Evolutionary conservation across 2,113 vertebrate species (phyloP).

Genomic region (Procapra przewalskii): DNA sequence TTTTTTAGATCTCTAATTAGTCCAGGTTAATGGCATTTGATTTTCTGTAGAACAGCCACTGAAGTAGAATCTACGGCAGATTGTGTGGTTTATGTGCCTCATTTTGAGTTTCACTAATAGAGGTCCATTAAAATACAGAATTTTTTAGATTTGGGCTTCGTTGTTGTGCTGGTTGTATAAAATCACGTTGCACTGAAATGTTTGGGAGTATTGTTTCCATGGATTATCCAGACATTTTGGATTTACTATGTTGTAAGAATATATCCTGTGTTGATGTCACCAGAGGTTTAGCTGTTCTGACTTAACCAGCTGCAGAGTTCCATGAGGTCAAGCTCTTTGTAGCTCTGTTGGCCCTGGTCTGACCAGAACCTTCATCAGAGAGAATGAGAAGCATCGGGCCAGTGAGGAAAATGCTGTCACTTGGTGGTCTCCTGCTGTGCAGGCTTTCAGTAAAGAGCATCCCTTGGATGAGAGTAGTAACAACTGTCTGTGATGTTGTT

Average conservation of each 20-base stretch:
- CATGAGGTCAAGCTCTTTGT: constrained; percentile 38
- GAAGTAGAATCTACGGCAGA: neutral
- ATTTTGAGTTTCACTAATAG: constrained; percentile 1
- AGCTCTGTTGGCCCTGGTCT: neutral
- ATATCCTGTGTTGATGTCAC: constrained; percentile 46
- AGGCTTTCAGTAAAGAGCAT: neutral
- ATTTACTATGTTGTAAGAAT: constrained; percentile 59
- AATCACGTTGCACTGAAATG: neutral
- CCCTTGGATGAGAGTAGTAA: neutral
- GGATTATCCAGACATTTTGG: constrained; percentile 20
- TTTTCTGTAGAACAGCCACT: neutral
- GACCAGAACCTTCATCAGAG: constrained; percentile 29
- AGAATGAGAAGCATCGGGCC: neutral
- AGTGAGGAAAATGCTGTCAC: neutral
- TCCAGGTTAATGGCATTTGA: neutral
- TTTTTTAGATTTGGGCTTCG: neutral
- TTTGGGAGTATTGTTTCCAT: constrained; percentile 1
- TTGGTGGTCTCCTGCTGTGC: neutral
- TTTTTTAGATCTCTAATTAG: constrained; percentile 11
- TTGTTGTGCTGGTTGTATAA: neutral
- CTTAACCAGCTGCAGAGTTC: constrained; percentile 68
- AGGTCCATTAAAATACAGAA: neutral
- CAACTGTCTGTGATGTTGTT: neutral
- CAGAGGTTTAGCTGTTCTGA: constrained; percentile 60
- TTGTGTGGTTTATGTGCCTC: neutral